A percentile compares a stretch with the other conserved stretches of the same genome.
Evolutionary conservation across 2,888 invertebrate species (phyloP).

Genomic region (Linyphia triangularis): DNA sequence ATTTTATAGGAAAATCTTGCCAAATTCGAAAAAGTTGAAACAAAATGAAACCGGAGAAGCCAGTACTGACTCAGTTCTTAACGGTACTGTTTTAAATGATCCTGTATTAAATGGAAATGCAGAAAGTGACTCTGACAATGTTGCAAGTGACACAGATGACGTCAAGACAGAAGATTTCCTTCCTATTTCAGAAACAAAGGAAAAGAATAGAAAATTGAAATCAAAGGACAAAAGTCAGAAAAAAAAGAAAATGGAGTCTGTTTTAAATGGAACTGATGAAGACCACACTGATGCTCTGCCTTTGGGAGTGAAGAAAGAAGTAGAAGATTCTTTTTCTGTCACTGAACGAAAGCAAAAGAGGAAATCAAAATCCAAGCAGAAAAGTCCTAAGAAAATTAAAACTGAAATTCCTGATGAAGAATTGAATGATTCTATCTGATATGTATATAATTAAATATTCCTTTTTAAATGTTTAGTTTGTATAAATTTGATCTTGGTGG

Average conservation of each 20-base stretch:
- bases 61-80: not conserved
- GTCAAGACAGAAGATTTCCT: not conserved
- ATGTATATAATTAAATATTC: not conserved
- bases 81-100: not conserved
- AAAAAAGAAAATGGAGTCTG: not conserved
- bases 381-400: constrained; percentile 16
- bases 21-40: no score
- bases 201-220: not conserved
- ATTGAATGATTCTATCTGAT: not conserved
- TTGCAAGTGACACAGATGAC: not conserved
- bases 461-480: no score
- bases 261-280: not conserved
- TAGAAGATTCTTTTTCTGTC: not conserved
- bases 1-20: no score
- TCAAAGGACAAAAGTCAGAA: not conserved
- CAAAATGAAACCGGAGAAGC: not conserved
- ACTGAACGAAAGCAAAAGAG: not conserved
- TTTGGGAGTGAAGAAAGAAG: not conserved
- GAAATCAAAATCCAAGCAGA: constrained; percentile 13
- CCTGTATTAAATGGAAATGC: not conserved
- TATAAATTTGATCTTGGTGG: no score
- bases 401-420: not conserved
- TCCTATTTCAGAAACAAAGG: not conserved
- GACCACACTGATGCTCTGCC: not conserved
- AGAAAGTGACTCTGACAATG: not conserved